phyloP scores from a whole-genome alignment of 2,113 vertebrate genomes.

The Pterocles gutturalis region DNA sequence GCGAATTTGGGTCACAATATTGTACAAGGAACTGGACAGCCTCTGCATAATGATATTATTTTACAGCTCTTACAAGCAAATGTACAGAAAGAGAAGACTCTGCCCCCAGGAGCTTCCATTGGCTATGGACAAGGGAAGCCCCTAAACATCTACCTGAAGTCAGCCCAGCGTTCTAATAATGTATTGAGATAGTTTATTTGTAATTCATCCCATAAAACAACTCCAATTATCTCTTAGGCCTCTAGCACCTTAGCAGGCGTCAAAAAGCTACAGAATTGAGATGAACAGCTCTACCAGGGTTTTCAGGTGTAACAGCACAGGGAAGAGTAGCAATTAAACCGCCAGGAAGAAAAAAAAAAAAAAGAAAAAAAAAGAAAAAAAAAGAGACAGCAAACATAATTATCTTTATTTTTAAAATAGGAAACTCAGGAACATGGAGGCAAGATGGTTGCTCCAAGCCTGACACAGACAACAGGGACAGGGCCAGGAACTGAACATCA shows the following conservation, averaged over 20 bases:
- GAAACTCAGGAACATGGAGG: background rate
- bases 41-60: background rate
- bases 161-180: background rate
- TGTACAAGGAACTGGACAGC: constrained; percentile 16
- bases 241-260: rapidly evolving
- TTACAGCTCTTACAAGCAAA: constrained; percentile 5
- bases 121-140: background rate
- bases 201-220: background rate
- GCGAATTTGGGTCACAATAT: background rate
- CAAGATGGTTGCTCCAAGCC: background rate
- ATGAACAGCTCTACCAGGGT: background rate
- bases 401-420: background rate
- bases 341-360: background rate
- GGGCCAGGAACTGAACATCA: background rate
- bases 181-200: background rate
- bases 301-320: background rate
- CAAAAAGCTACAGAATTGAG: background rate
- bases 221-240: background rate
- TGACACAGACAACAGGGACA: background rate
- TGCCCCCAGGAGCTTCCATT: background rate
- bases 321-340: background rate
- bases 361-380: background rate
- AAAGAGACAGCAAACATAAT: background rate
- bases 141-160: background rate
- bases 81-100: background rate